A percentile compares a stretch with the other conserved stretches of the same genome.
Evolutionary conservation across 1,140 invertebrate genomes (phyloP).

Genomic region (Heliothis subflexa): DNA sequence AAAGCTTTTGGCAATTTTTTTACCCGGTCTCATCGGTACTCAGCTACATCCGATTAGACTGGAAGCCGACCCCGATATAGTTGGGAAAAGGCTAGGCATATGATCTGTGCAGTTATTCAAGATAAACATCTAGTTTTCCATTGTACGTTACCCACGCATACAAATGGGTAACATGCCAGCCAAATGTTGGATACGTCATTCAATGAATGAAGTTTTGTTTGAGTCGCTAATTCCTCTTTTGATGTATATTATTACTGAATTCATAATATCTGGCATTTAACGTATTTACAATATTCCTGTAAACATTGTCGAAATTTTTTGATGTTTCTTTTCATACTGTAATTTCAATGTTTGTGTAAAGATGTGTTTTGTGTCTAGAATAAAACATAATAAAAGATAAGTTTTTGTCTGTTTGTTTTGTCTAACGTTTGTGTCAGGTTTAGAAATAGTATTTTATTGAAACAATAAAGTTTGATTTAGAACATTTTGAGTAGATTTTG

Average conservation of each 20-base stretch:
- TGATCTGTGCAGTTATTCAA: no score
- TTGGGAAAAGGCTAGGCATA: no score
- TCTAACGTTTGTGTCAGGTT: no score
- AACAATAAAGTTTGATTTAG: no score
- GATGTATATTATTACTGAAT: not conserved
- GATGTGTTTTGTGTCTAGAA: not conserved
- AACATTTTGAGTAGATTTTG: no score
- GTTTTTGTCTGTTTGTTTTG: not conserved
- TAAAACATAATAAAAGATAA: not conserved
- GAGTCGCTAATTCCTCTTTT: slow-evolving; percentile 1
- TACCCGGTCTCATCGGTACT: no score
- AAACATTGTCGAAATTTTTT: not conserved
- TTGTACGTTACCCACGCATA: no score
- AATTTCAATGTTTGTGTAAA: not conserved
- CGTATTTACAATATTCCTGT: slow-evolving; percentile 3
- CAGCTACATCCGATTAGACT: no score
- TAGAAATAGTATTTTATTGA: no score
- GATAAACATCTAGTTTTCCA: no score
- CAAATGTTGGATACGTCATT: not conserved
- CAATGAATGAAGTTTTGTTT: slow-evolving; percentile 9
- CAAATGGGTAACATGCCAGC: not conserved
- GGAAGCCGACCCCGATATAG: no score
- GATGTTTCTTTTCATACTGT: not conserved
- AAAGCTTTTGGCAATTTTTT: not conserved
- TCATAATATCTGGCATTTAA: not conserved